Evolutionary conservation across 30 jellyfish, hydroid and myxozoan genomes (phyloP), one percentile per base, ranked within the genome.

Genomic region (Pseudorhiza aurosa): DNA sequence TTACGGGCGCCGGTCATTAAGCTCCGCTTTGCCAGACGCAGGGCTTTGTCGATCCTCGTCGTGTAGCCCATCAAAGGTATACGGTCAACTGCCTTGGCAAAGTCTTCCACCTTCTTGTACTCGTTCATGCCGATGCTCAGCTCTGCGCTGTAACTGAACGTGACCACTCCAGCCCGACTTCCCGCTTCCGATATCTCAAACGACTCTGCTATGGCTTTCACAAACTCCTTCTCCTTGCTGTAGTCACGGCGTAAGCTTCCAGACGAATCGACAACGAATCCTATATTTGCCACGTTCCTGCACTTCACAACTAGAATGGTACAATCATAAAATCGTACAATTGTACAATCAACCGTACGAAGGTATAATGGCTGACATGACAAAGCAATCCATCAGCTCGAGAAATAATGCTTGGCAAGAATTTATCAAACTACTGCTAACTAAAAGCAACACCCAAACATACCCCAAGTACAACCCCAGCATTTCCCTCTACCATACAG

Each of bases 181-280:
- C 96, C 96, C 10, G 87, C 64, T 12, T 68, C 81, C 33, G 90
- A 49, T 19, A 90, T 63, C 10, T 73, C 95, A 58, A 90, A 90
- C 31, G 96, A 29, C 22, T 39, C 78, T 30, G 96, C 96, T 43
- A 84, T 28, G 17, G 18, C 62, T 31, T 84, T 90, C 76, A 90
- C 93, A 31, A 90, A 90, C 46, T 90, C 82, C 72, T 90, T 90
- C 59, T 90, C 98, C 58, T 83, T 90, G 65, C 24, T 60, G 53
- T 83, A 90, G 17, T 90, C 87, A 12, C 87, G 83, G 40, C 87
- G 62, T 60, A 90, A 72, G 53, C 98, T 90, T 44, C 98, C 98
- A 69, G 98, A 90, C n/a, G 98, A 90, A 81, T 90, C 98, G 65
- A 90, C 82, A 0, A 90, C 62, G 95, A 90, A 83, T 37, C 96